Conservation (phyloP, 2,888 invertebrate genomes). For the Philonicus albiceps region DNA sequence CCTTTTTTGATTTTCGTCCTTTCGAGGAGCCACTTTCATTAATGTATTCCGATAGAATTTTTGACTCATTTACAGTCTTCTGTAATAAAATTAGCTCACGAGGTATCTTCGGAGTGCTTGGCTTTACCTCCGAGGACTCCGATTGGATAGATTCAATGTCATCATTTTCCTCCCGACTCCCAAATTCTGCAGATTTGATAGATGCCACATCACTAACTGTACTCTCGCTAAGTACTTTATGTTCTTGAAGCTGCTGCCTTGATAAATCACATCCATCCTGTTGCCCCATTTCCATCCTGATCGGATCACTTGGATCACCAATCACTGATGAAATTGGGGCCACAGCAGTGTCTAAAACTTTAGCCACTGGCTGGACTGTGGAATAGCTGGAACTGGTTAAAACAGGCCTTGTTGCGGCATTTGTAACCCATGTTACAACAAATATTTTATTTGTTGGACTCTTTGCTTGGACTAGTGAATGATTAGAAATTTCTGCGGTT, state of each 20-base stretch:
- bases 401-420: constrained; percentile 32
- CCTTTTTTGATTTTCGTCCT: constrained; percentile 60
- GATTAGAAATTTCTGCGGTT: constrained; percentile 19
- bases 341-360: background rate
- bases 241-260: background rate
- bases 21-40: constrained; percentile 65
- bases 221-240: background rate
- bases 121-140: constrained; percentile 11
- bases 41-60: constrained; percentile 70
- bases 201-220: background rate
- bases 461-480: constrained; percentile 35
- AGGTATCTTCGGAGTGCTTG: constrained; percentile 57
- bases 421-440: constrained; percentile 43
- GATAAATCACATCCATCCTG: background rate
- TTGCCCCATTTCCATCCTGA: background rate
- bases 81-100: constrained; percentile 72
- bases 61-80: constrained; percentile 73
- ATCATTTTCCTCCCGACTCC: constrained; percentile 1
- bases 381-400: constrained; percentile 38
- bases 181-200: background rate
- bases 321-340: background rate
- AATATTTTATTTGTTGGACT: constrained; percentile 39
- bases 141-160: constrained; percentile 40
- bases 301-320: background rate
- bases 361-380: constrained; percentile 1